Evolutionary conservation across 1,140 invertebrate species (phyloP).

Genomic region (Apis laboriosa): DNA sequence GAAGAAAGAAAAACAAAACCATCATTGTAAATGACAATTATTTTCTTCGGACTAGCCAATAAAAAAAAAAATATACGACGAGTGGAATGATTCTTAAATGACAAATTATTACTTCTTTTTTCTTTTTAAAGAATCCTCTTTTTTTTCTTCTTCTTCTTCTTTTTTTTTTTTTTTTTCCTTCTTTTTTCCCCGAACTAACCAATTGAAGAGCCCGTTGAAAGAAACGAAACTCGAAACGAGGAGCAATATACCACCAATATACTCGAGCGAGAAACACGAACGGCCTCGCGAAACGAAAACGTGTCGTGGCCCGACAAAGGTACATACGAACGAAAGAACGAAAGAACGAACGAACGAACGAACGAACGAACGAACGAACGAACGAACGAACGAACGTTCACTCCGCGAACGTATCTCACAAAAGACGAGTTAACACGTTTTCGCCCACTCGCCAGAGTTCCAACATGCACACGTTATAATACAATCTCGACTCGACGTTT

Average conservation of each 20-base stretch:
- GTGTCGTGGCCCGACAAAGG: not conserved
- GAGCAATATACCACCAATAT: no score
- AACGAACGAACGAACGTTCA: slow-evolving; percentile 9
- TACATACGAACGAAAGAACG: not conserved
- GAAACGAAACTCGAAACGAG: not conserved
- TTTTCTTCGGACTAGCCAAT: no score
- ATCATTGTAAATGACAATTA: no score
- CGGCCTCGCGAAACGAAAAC: not conserved
- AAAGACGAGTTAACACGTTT: slow-evolving; percentile 20
- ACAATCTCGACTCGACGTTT: no score
- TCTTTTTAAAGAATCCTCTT: no score
- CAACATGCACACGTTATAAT: not conserved
- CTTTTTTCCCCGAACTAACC: not conserved
- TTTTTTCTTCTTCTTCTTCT: no score
- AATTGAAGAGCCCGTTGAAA: not conserved
- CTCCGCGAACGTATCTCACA: slow-evolving; percentile 32
- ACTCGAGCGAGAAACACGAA: not conserved
- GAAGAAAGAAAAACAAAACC: no score
- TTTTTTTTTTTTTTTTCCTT: no score
- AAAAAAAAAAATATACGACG: no score
- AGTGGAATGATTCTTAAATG: no score
- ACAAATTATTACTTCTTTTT: no score
- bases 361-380: not conserved
- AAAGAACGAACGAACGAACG: not conserved
- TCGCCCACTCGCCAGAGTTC: slow-evolving; percentile 2